A percentile compares a stretch with the other conserved stretches of the same genome.
Evolutionary conservation across 2,888 invertebrate species (phyloP).

Genomic region (Eremobia ochroleuca): DNA sequence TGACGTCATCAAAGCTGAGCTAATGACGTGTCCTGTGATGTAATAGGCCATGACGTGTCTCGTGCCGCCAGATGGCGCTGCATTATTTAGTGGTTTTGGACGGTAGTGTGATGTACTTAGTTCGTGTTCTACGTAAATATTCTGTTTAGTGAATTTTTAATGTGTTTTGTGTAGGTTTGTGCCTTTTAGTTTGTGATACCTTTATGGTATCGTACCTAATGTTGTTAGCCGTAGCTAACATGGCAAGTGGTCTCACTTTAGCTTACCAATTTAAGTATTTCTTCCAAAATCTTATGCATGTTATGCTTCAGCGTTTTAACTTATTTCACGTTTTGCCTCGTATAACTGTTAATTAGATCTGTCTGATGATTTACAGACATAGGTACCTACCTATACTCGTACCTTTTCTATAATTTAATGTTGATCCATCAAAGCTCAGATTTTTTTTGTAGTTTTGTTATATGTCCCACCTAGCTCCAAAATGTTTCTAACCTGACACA

Average conservation of each 20-base stretch:
- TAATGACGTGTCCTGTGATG: constrained; percentile 78
- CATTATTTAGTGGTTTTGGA: constrained; percentile 67
- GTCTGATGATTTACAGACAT: background rate
- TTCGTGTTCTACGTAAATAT: constrained; percentile 30
- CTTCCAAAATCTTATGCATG: background rate
- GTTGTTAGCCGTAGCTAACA: background rate
- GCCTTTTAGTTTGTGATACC: background rate
- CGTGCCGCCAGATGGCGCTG: constrained; percentile 63
- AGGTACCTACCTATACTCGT: too few relatives aligned
- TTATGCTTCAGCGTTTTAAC: background rate
- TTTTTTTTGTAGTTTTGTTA: background rate
- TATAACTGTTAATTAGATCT: background rate
- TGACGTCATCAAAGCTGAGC: constrained; percentile 82
- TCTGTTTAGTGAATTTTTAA: constrained; percentile 42
- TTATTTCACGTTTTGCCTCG: background rate
- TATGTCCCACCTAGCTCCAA: background rate
- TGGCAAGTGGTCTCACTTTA: background rate
- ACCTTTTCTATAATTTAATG: background rate
- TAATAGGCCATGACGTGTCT: constrained; percentile 78
- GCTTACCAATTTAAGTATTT: background rate
- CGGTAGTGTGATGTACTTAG: constrained; percentile 43
- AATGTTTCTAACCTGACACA: constrained; percentile 16
- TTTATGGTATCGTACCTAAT: background rate
- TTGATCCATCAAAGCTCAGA: background rate
- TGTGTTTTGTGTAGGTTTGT: background rate